phyloP scores from a whole-genome alignment of 2,797 vertebrate genomes.

The Rhodeus uyekii region DNA sequence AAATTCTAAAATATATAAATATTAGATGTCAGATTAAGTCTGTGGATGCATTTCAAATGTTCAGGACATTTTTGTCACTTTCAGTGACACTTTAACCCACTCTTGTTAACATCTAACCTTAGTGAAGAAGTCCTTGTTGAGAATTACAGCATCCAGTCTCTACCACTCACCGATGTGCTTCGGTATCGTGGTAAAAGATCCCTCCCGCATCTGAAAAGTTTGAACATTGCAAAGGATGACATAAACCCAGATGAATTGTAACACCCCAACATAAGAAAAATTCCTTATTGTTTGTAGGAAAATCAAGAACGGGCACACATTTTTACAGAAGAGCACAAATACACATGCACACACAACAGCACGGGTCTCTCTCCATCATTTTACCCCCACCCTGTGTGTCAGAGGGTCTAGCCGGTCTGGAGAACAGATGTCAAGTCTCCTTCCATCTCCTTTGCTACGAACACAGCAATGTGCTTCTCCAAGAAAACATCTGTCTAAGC shows the following conservation, averaged over 20 bases:
- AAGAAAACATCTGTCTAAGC: constrained; percentile 73
- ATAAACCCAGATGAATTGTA: neutral
- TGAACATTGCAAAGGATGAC: neutral
- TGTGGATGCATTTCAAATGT: neutral
- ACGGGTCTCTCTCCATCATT: constrained; percentile 28
- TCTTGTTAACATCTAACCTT: neutral
- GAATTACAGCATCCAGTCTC: neutral
- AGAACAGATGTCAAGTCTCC: constrained; percentile 57
- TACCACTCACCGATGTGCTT: neutral
- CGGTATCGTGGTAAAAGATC: neutral
- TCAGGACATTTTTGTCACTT: neutral
- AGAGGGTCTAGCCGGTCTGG: constrained; percentile 46
- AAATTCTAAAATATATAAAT: neutral
- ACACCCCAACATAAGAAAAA: neutral
- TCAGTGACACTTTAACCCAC: neutral
- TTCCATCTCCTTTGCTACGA: constrained; percentile 62
- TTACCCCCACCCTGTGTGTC: constrained; percentile 19
- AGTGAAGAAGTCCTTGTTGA: neutral
- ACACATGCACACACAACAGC: constrained; percentile 10
- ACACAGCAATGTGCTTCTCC: constrained; percentile 63
- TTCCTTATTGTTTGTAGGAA: constrained; percentile 16
- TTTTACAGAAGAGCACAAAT: constrained; percentile 23
- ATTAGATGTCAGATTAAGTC: neutral
- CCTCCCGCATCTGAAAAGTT: neutral
- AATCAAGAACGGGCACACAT: constrained; percentile 1